These are phyloP conservation scores for Octonoba sinensis DNA, from an alignment of 2,888 invertebrate genomes.

Conservation along the genomic window DNA sequence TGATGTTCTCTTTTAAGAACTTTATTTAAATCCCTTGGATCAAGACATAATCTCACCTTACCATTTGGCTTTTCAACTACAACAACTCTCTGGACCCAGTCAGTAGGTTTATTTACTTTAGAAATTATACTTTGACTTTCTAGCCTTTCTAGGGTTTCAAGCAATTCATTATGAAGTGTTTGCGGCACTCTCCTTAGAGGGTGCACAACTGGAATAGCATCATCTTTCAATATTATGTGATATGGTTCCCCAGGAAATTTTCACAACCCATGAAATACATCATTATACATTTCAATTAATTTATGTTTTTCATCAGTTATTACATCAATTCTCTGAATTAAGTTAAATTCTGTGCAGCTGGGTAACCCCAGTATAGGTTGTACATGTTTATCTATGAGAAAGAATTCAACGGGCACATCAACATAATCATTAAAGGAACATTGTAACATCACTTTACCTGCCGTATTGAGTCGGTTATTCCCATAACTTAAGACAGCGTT, in stretches of 20 bases:
- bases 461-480: too few species aligned
- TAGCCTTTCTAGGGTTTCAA: slow-evolving; percentile 2
- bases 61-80: not conserved
- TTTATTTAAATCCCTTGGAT: slow-evolving; percentile 12
- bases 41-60: not conserved
- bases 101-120: slow-evolving; percentile 7
- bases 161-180: not conserved
- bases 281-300: not conserved
- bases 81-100: too few species aligned
- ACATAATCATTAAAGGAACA: not conserved
- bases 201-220: slow-evolving; percentile 1
- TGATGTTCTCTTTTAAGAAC: not conserved
- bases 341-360: too few species aligned
- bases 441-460: not conserved
- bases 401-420: slow-evolving; percentile 6
- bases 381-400: not conserved
- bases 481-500: too few species aligned
- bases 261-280: slow-evolving; percentile 10
- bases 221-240: slow-evolving; percentile 5
- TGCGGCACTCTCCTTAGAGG: slow-evolving; percentile 18
- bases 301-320: not conserved
- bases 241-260: slow-evolving; percentile 15
- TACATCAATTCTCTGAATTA: too few species aligned
- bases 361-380: too few species aligned
- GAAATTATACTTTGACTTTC: slow-evolving; percentile 7